Evolutionary conservation across 1,140 invertebrate species (phyloP).

Genomic region (Drosophila hydei): DNA sequence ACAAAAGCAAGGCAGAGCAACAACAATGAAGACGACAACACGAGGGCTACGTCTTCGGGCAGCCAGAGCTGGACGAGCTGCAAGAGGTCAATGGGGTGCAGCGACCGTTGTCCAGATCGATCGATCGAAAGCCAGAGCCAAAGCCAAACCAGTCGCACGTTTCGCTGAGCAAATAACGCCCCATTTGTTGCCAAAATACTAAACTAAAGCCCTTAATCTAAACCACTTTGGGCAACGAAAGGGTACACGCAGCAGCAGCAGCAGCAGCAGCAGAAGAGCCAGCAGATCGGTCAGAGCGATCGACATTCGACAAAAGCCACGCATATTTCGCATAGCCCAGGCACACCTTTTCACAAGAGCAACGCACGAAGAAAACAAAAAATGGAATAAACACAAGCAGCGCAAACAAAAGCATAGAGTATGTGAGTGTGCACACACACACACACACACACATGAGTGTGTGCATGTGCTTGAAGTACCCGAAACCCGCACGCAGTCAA

Average conservation of each 20-base stretch:
- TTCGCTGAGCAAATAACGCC: constrained; percentile 80
- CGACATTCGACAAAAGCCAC: constrained; percentile 68
- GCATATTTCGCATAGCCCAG: constrained; percentile 80
- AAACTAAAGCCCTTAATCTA: constrained; percentile 79
- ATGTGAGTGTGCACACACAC: constrained; percentile 20
- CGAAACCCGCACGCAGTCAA: constrained; percentile 52
- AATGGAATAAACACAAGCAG: constrained; percentile 38
- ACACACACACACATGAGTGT: constrained; percentile 18
- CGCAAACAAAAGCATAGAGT: constrained; percentile 54
- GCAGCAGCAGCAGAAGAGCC: neutral
- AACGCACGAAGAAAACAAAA: constrained; percentile 27
- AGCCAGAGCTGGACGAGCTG: constrained; percentile 15
- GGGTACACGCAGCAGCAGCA: neutral
- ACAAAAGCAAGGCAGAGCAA: constrained; percentile 41
- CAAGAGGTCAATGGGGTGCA: constrained; percentile 74
- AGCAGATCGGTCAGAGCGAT: constrained; percentile 58
- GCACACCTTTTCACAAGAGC: constrained; percentile 68
- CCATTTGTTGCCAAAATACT: constrained; percentile 60
- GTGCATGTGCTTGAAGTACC: constrained; percentile 13
- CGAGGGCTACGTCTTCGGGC: neutral
- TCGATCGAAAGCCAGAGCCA: constrained; percentile 30
- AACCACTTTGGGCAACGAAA: constrained; percentile 76
- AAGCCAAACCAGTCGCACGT: constrained; percentile 74
- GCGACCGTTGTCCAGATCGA: constrained; percentile 68
- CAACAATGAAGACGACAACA: constrained; percentile 34